phyloP scores from a whole-genome alignment of 2,888 invertebrate genomes.

The Rhogogaster chlorosoma region DNA sequence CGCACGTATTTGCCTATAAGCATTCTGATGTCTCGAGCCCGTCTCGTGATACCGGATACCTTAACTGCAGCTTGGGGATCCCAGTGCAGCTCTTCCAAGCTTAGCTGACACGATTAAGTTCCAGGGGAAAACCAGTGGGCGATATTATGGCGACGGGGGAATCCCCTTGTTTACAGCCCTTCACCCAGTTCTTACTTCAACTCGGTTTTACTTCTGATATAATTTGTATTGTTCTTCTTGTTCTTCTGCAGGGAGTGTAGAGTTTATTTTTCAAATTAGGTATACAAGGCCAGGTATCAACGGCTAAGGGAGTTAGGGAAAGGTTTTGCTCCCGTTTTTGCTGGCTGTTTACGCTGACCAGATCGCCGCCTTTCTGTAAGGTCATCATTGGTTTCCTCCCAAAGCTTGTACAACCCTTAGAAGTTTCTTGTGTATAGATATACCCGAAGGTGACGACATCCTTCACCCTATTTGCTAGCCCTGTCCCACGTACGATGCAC shows the following conservation, averaged over 20 bases:
- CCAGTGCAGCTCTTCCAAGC: background rate
- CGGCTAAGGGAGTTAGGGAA: background rate
- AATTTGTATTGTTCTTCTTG: constrained; percentile 63
- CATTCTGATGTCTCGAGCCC: background rate
- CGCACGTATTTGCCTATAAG: background rate
- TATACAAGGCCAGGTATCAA: constrained; percentile 23
- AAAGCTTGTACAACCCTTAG: constrained; percentile 67
- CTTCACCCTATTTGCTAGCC: constrained; percentile 22
- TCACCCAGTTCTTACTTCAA: background rate
- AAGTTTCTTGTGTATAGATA: background rate
- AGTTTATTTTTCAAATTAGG: too few species aligned
- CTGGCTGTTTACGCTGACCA: constrained; percentile 74
- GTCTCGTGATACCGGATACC: background rate
- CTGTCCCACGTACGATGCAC: background rate
- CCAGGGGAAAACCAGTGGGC: background rate
- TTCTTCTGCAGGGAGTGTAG: background rate
- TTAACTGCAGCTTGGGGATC: constrained; percentile 9
- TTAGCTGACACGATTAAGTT: constrained; percentile 31
- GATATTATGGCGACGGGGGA: background rate
- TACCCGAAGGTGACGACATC: background rate
- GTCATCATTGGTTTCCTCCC: constrained; percentile 73
- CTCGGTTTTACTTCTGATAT: constrained; percentile 58
- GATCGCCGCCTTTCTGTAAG: constrained; percentile 71
- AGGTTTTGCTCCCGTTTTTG: constrained; percentile 66
- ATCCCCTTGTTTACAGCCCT: constrained; percentile 28